A percentile compares a stretch with the other conserved stretches of the same genome.
These are phyloP conservation scores for Temnopleurus reevesii DNA, from an alignment of 53 echinoderm and acorn worm genomes.

Conservation along the genomic window DNA sequence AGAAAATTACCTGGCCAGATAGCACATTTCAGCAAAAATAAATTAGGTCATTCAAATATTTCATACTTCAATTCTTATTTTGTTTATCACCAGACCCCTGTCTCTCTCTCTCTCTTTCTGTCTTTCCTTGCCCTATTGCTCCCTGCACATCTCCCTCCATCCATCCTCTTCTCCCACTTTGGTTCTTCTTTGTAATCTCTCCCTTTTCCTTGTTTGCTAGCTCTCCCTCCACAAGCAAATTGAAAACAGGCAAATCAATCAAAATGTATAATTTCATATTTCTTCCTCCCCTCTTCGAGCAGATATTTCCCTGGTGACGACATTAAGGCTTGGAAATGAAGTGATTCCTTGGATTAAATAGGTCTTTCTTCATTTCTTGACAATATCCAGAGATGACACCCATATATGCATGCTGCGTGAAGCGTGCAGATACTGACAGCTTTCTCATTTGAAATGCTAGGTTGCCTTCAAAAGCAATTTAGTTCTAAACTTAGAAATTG, in stretches of 20 bases:
- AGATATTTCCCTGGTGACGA: not conserved
- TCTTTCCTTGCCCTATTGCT: too few relatives aligned
- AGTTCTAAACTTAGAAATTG: too few relatives aligned
- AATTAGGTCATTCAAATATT: too few relatives aligned
- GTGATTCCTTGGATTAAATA: not conserved
- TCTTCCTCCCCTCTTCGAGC: not conserved
- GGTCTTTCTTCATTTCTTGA: not conserved
- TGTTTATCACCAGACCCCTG: too few relatives aligned
- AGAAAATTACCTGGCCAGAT: too few relatives aligned
- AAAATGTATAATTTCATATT: not conserved
- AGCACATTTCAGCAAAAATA: too few relatives aligned
- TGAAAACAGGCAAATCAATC: not conserved
- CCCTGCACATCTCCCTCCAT: too few relatives aligned
- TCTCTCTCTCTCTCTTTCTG: too few relatives aligned
- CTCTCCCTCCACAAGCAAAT: not conserved
- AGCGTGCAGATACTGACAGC: not conserved
- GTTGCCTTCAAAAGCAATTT: constrained; percentile 26
- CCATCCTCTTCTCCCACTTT: not conserved
- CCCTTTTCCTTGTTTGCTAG: not conserved
- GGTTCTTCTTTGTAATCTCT: not conserved
- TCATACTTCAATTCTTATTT: too few relatives aligned
- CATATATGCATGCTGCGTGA: not conserved
- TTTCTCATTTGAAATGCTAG: constrained; percentile 44
- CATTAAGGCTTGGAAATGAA: too few relatives aligned
- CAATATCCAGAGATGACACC: not conserved